Base-by-base conservation (phyloP, 92 coral and sea anemone species). In the Porites lobata region DNA sequence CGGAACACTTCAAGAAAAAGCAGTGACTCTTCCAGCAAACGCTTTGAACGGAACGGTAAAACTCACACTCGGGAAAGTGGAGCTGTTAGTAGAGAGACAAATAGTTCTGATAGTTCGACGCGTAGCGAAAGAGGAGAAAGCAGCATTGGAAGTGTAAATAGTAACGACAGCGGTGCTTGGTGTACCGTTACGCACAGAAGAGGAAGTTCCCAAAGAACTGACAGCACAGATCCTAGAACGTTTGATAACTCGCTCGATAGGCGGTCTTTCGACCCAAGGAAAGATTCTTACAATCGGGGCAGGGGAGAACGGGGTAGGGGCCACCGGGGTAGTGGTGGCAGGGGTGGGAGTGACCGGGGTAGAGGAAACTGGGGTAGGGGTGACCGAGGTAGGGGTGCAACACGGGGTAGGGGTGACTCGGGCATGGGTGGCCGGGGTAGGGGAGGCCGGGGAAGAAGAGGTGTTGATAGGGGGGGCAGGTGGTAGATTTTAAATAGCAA, bases 201-300 rank as follows among this genome's bases (percentile, higher is more conserved):
- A 58, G 70, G 10, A 12, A 72, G 47, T 24, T 32, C 85, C 11
- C 47, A 8, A 15, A 63, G 64, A 24, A 32, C 81, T 59, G 81
- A 63, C 22, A 73, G 71, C 81, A 50, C 43, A 62, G 72, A 47
- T 62, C 88, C 57, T 19, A 84, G 77, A 56, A 82, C 86, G 78
- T 57, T 82, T 82, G 50, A 80, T 66, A 64, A 80, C 51, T 67
- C 75, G 8, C 72, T 43, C 17, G 52, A 69, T 82, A 66, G 61
- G 66, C 76, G 76, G 18, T 3, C 67, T 3, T 53, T 56, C 29
- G 85, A 54, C 12, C 54, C 18, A 19, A 17, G 77, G 3, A 67
- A 47, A 24, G 24, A 24, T 6, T 19, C n/a, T 19, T n/a, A 47
- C n/a, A 7, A 70, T 12, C 53, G 21, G 20, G 53, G 75, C 8